Evolutionary conservation across 2,888 invertebrate genomes (phyloP).

Genomic region (Deilephila porcellus): DNA sequence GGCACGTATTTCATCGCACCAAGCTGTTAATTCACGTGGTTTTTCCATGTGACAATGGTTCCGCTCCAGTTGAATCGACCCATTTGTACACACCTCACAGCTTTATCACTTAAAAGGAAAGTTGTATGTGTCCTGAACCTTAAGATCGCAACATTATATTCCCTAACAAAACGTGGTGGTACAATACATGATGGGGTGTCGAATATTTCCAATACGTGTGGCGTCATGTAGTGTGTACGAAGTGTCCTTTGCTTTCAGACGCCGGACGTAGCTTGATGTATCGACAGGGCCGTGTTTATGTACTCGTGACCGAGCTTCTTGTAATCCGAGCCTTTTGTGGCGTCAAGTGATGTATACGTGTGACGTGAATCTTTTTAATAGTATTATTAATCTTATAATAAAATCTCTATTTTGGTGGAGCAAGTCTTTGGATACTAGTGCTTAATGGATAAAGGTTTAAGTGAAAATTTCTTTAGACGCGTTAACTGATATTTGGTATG

Average conservation of each 20-base stretch:
- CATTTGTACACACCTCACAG: too few relatives aligned
- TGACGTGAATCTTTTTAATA: constrained; percentile 16
- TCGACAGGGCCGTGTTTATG: constrained; percentile 33
- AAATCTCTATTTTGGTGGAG: background rate
- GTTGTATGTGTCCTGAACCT: too few relatives aligned
- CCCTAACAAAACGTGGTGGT: too few relatives aligned
- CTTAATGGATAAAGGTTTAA: background rate
- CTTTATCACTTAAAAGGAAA: too few relatives aligned
- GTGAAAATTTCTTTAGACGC: too few relatives aligned
- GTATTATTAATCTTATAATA: background rate
- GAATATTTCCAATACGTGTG: background rate
- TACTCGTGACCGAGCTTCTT: constrained; percentile 29
- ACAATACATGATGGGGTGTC: too few relatives aligned
- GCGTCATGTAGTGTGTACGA: background rate
- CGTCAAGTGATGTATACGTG: constrained; percentile 21
- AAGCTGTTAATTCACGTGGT: too few relatives aligned
- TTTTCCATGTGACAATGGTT: too few relatives aligned
- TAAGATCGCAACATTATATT: too few relatives aligned
- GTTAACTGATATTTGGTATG: too few relatives aligned
- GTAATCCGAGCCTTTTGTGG: constrained; percentile 19
- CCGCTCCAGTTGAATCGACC: too few relatives aligned
- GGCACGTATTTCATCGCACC: too few relatives aligned
- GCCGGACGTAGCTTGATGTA: constrained; percentile 48
- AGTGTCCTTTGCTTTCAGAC: constrained; percentile 39
- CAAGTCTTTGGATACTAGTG: background rate